phyloP scores from a whole-genome alignment of 2,797 vertebrate species.

The Lophura swinhoii region DNA sequence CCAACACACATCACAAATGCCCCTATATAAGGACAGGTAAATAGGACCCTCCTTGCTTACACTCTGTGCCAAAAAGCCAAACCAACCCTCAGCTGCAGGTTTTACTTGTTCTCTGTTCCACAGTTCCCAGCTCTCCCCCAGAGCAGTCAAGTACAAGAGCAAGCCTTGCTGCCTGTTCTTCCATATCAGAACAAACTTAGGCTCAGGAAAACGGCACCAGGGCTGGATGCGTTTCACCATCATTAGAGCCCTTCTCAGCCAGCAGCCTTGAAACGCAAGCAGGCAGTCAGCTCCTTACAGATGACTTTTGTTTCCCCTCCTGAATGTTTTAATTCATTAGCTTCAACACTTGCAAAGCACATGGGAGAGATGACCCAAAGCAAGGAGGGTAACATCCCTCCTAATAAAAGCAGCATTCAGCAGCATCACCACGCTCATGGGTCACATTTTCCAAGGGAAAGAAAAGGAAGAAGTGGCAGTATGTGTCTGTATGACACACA shows the following conservation, averaged over 20 bases:
- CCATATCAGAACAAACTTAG: neutral
- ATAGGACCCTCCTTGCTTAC: neutral
- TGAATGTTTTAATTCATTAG: slow-evolving; percentile 66
- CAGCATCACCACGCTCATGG: neutral
- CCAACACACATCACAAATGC: neutral
- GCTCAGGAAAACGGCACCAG: neutral
- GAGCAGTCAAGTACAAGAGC: neutral
- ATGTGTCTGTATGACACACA: neutral
- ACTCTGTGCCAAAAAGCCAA: accelerated
- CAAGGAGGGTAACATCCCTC: slow-evolving; percentile 9
- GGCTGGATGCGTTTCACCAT: slow-evolving; percentile 25
- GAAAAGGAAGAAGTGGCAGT: neutral
- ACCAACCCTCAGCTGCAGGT: neutral
- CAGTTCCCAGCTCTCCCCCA: neutral
- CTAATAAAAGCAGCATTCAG: slow-evolving; percentile 59
- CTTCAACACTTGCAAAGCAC: slow-evolving; percentile 21
- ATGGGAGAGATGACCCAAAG: slow-evolving; percentile 49
- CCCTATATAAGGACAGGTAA: neutral
- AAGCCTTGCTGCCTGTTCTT: neutral
- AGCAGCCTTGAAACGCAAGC: slow-evolving; percentile 35
- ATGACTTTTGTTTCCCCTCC: slow-evolving; percentile 20
- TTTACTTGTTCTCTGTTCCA: neutral
- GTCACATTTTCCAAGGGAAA: slow-evolving; percentile 58
- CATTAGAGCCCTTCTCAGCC: neutral
- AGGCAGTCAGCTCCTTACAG: slow-evolving; percentile 41